phyloP scores from a whole-genome alignment of 2,113 vertebrate species.

The Psittacula cyanocephala region DNA sequence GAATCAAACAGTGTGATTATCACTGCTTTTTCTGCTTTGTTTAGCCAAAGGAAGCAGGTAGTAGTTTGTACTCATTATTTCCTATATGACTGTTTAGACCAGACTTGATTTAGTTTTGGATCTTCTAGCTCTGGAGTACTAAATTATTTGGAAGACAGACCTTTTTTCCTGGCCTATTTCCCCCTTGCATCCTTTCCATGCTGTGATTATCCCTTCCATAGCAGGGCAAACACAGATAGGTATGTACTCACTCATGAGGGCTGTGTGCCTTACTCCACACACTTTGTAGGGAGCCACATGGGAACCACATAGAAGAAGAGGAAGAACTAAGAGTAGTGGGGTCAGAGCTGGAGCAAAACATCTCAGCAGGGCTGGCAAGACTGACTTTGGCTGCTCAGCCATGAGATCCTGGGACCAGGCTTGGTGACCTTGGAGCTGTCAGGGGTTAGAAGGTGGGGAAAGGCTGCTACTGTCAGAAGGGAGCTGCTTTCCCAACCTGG shows the following conservation, averaged over 20 bases:
- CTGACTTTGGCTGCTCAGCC: neutral
- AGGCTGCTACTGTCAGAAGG: neutral
- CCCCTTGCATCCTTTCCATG: neutral
- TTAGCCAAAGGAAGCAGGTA: slow-evolving; percentile 3
- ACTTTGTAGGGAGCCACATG: neutral
- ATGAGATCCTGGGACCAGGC: neutral
- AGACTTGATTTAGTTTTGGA: neutral
- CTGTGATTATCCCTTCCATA: neutral
- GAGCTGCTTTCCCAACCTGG: neutral
- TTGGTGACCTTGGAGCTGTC: neutral
- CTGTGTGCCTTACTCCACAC: neutral
- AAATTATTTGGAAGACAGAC: neutral
- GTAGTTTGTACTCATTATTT: slow-evolving; percentile 31
- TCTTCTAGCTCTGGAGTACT: neutral
- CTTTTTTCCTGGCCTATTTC: neutral
- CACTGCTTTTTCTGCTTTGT: slow-evolving; percentile 2
- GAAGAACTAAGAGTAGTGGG: neutral
- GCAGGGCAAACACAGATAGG: neutral
- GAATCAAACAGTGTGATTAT: slow-evolving; percentile 72
- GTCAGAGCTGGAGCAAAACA: slow-evolving; percentile 20
- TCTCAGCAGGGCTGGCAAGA: neutral
- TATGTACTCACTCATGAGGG: neutral
- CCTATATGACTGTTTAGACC: neutral
- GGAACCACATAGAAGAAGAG: neutral
- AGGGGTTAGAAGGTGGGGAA: neutral